phyloP scores from a whole-genome alignment of 2,888 invertebrate genomes.

The Unio delphinus region DNA sequence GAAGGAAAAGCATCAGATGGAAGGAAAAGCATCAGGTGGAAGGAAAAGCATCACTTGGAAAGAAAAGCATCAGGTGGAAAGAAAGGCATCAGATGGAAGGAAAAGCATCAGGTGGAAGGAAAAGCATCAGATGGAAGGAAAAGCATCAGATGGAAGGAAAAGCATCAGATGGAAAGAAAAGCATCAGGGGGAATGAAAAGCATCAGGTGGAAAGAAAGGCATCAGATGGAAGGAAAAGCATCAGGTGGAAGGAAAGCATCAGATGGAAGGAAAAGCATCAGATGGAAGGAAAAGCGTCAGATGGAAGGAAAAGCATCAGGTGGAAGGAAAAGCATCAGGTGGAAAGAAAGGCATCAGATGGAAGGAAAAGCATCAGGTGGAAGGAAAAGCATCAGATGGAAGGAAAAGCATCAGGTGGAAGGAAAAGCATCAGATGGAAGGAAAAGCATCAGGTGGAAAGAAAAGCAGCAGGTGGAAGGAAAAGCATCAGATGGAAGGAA shows the following conservation, averaged over 20 bases:
- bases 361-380: neutral
- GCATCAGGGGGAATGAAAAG: neutral
- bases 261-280: too few relatives aligned
- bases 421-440: neutral
- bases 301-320: neutral
- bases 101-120: too few relatives aligned
- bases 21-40: too few relatives aligned
- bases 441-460: neutral
- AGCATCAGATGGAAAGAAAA: neutral
- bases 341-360: neutral
- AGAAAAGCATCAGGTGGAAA: neutral
- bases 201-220: too few relatives aligned
- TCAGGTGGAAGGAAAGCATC: neutral
- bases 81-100: too few relatives aligned
- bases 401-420: neutral
- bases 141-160: neutral
- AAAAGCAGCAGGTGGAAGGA: neutral
- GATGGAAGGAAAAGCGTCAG: neutral
- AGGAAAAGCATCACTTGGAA: neutral
- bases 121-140: neutral
- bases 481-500: neutral
- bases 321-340: too few relatives aligned
- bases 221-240: neutral
- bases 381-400: too few relatives aligned
- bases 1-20: too few relatives aligned